Evolutionary conservation across 2,888 invertebrate genomes (phyloP).

Genomic region (Byasa hedistus): DNA sequence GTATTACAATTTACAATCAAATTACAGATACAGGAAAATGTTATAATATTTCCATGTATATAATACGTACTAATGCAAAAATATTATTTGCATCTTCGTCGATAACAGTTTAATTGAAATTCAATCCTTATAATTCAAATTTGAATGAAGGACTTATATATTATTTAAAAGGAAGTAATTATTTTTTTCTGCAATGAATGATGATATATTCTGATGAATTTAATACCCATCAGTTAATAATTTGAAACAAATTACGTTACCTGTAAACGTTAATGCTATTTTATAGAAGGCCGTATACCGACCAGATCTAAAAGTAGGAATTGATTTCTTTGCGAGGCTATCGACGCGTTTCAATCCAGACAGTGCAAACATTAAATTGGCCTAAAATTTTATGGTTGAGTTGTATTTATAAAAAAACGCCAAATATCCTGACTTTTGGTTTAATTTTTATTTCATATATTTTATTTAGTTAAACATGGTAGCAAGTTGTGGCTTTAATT

Average conservation of each 20-base stretch:
- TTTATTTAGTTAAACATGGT: no score
- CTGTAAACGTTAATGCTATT: slow-evolving; percentile 8
- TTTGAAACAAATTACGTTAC: slow-evolving; percentile 18
- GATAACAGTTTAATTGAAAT: background rate
- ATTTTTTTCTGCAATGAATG: slow-evolving; percentile 16
- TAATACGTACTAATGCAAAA: background rate
- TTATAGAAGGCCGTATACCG: slow-evolving; percentile 7
- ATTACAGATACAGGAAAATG: no score
- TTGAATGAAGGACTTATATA: background rate
- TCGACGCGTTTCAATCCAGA: background rate
- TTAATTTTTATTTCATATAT: no score
- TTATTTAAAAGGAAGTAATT: slow-evolving; percentile 5
- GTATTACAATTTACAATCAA: no score
- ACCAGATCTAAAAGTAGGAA: slow-evolving; percentile 12
- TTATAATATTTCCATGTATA: no score
- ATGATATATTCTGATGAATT: slow-evolving; percentile 6
- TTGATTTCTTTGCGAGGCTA: background rate
- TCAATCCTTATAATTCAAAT: background rate
- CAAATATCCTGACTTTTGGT: no score
- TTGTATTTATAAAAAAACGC: no score
- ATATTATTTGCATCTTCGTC: background rate
- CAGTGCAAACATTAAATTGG: no score
- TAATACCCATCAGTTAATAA: slow-evolving; percentile 12
- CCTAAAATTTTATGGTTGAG: no score
- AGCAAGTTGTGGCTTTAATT: no score